phyloP scores from a whole-genome alignment of 2,888 invertebrate genomes.

The Eupithecia centaureata region DNA sequence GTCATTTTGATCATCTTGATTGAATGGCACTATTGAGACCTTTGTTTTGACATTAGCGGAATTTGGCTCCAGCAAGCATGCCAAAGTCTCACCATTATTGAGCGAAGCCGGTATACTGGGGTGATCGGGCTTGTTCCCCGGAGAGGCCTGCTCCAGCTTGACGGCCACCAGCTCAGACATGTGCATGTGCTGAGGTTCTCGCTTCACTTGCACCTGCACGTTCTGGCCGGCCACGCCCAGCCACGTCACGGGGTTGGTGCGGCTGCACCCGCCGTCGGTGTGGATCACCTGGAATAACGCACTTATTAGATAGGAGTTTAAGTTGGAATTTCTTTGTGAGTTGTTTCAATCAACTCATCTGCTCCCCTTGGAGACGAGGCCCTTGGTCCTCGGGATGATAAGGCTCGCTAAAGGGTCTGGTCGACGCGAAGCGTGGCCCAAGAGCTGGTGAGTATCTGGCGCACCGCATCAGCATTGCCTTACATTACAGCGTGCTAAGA shows the following conservation, averaged over 20 bases:
- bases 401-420: too few species aligned
- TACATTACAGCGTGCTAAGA: too few species aligned
- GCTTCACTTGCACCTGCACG: constrained; percentile 85
- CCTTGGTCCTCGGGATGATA: too few species aligned
- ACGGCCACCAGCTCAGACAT: constrained; percentile 85
- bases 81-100: constrained; percentile 68
- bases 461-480: too few species aligned
- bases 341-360: not conserved
- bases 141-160: constrained; percentile 87
- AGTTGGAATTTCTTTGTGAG: not conserved
- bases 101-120: constrained; percentile 75
- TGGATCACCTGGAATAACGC: constrained; percentile 65
- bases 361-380: too few species aligned
- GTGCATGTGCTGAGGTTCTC: constrained; percentile 85
- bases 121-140: constrained; percentile 84
- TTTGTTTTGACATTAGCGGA: too few species aligned
- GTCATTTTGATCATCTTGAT: too few species aligned
- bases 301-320: not conserved
- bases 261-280: constrained; percentile 86
- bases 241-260: constrained; percentile 89
- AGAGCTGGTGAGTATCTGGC: too few species aligned
- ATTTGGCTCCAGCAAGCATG: constrained; percentile 44
- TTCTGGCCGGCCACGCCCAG: constrained; percentile 74
- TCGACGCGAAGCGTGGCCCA: too few species aligned
- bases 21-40: too few species aligned